Evolutionary conservation across 2,888 invertebrate genomes (phyloP).

Genomic region (Drosophila conformis): DNA sequence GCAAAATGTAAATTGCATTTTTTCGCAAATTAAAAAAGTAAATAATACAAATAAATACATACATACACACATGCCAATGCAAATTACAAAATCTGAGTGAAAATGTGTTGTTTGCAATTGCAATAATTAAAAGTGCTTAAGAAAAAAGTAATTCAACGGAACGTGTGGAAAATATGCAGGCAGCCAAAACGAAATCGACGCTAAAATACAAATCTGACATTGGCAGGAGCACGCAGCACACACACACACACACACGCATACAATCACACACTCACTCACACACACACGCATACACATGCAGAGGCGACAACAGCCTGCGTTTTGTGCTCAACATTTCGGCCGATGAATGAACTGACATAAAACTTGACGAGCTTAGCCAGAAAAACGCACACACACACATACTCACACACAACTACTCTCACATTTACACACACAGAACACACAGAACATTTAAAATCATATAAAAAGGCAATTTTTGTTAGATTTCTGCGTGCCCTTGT

Average conservation of each 20-base stretch:
- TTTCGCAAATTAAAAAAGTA: constrained; percentile 4
- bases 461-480: constrained; percentile 74
- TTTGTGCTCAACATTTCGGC: constrained; percentile 54
- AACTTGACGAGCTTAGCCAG: constrained; percentile 55
- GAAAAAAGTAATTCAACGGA: constrained; percentile 32
- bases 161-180: constrained; percentile 47
- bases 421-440: constrained; percentile 21
- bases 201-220: constrained; percentile 65
- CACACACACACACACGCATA: constrained; percentile 31
- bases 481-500: constrained; percentile 63
- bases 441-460: constrained; percentile 63
- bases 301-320: constrained; percentile 61
- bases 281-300: constrained; percentile 24
- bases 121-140: constrained; percentile 56
- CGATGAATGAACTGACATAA: constrained; percentile 82
- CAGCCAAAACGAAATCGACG: constrained; percentile 36
- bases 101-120: constrained; percentile 22
- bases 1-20: constrained; percentile 55
- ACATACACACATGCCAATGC: constrained; percentile 5
- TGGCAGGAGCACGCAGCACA: constrained; percentile 64
- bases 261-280: constrained; percentile 18
- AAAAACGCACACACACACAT: constrained; percentile 32
- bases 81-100: constrained; percentile 14
- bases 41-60: constrained; percentile 1
- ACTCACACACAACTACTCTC: constrained; percentile 15